phyloP scores from a whole-genome alignment of 2,888 invertebrate species.

The Euplexia lucipara region DNA sequence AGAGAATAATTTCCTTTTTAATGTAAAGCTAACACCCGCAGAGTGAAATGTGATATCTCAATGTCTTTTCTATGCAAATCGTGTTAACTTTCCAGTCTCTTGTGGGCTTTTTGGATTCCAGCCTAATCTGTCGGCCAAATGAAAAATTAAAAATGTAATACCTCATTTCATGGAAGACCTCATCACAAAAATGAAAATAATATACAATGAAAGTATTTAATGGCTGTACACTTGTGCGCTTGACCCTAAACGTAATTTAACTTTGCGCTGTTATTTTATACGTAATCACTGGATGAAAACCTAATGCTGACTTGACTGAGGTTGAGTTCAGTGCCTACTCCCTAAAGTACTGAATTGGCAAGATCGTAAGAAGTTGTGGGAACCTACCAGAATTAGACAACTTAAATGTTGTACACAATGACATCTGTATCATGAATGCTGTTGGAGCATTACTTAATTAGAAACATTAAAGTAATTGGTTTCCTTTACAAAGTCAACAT shows the following conservation, averaged over 20 bases:
- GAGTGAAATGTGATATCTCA: constrained; percentile 50
- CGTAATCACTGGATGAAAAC: not conserved
- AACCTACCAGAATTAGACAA: not conserved
- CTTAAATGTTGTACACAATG: not conserved
- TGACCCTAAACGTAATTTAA: constrained; percentile 42
- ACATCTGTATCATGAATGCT: not conserved
- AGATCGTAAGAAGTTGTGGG: not conserved
- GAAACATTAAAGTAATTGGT: not conserved
- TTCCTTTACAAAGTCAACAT: constrained; percentile 9
- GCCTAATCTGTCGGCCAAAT: constrained; percentile 75
- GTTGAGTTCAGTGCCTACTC: not conserved
- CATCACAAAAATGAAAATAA: constrained; percentile 53
- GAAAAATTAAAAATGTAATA: constrained; percentile 80
- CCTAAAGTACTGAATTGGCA: not conserved
- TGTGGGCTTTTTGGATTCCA: constrained; percentile 69
- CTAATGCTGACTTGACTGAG: no score
- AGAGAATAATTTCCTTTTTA: constrained; percentile 36
- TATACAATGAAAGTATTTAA: constrained; percentile 42
- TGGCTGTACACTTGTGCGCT: constrained; percentile 37
- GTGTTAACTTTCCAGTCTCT: constrained; percentile 69
- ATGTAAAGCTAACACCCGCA: constrained; percentile 28
- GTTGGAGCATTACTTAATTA: not conserved
- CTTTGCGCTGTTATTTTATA: constrained; percentile 15
- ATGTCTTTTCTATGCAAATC: constrained; percentile 76
- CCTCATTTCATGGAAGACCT: constrained; percentile 68